Evolutionary conservation across 2,797 vertebrate genomes (phyloP).

Genomic region (Pitangus sulphuratus): DNA sequence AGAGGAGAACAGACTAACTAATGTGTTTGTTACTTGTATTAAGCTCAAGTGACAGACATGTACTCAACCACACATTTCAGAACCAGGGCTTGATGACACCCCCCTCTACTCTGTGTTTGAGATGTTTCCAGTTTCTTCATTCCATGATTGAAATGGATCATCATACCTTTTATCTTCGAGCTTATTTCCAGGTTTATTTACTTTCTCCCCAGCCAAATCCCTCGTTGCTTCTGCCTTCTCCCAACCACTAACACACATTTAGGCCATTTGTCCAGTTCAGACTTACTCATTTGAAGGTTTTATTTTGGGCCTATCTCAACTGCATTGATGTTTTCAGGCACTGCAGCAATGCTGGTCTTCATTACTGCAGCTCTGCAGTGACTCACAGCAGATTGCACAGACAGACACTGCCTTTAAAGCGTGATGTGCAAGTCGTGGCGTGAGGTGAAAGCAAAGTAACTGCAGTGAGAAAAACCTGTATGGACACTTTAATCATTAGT

Average conservation of each 20-base stretch:
- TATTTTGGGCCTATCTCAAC: background rate
- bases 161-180: background rate
- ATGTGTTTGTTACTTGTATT: background rate
- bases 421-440: background rate
- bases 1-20: background rate
- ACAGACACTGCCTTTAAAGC: background rate
- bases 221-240: rapidly evolving
- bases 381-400: background rate
- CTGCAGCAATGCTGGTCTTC: background rate
- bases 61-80: background rate
- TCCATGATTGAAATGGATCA: background rate
- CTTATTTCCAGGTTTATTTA: background rate
- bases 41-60: background rate
- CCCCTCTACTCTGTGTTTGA: background rate
- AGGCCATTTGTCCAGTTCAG: background rate
- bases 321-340: background rate
- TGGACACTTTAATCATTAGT: background rate
- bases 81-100: background rate
- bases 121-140: background rate
- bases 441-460: background rate
- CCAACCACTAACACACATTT: rapidly evolving
- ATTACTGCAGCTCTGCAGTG: background rate
- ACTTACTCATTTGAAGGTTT: background rate
- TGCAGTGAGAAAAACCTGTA: background rate
- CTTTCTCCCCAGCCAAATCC: background rate